Base-by-base conservation (phyloP, 2,888 invertebrate species). In the Artemia sinica region DNA sequence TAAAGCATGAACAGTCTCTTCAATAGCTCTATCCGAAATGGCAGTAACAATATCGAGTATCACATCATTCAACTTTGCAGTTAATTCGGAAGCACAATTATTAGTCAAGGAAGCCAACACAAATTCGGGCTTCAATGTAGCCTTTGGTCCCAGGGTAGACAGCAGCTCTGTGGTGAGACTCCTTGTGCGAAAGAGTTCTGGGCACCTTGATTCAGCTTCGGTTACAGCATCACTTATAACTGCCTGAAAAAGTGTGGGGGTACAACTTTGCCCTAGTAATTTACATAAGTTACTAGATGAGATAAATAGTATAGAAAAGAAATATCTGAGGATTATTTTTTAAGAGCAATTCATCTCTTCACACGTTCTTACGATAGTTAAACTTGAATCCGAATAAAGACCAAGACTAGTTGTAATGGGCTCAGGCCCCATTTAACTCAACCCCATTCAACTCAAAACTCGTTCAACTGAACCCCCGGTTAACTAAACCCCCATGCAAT, bases 51-150 rank as follows among this genome's bases (percentile, higher is more conserved):
- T 8, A 10, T n/a, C n/a, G n/a, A 58, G 18, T 9, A 18, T 58
- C 14, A 58, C 58, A n/a, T 58, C 58, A 18, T 58, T 58, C 58
- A 58, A n/a, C 18, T 58, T 58, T 8, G 58, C 58, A 14, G 58
- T 18, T 18, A 58, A 58, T 18, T 58, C 58, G 18, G 58, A 18
- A 14, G 14, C 58, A 9, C 58, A 58, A 1, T 58, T 58, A 18
- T 58, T 18, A n/a, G 14, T n/a, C 58, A 58, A 58, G 58, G 58
- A 58, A 1, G 58, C n/a, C 9, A 58, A 18, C 8, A 58, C 58
- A 10, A 58, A 58, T 18, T 58, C 58, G 1, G 58, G 58, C 58
- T 58, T 18, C n/a, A 58, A 8, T 14, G 8, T 58, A n/a, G 58
- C 8, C 58, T 58, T 58, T 18, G 11, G 14, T 58, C 18, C 58